Evolutionary conservation across 2,797 vertebrate species (phyloP), one percentile per base, ranked within the genome.

Genomic region (Discoglossus pictus): DNA sequence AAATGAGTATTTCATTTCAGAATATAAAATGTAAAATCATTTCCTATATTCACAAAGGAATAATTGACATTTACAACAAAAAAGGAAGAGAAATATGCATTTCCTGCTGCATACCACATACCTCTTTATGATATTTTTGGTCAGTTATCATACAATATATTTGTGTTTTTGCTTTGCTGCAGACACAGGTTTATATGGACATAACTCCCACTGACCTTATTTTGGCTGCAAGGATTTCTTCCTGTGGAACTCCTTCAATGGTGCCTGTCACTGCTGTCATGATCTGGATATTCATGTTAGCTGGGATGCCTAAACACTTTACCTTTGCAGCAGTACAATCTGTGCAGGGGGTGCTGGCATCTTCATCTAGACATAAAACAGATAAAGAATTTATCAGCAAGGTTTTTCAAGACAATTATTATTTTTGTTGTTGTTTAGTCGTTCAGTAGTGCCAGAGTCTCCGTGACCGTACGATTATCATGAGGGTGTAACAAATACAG

Each of bases 301-400:
- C 83, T 34, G 92, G 94, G 64, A 98, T 62, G 4, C 82, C 86
- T 25, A 17, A 44, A 75, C 97, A 99, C 56, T 78, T 52, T n/a
- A 89, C 84, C 1, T 46, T 73, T 1, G 51, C 60, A 13, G 31
- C 39, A 12, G 3, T 11, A n/a, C 68, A 71, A 15, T 52, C 61
- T 12, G 50, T 25, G 21, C 50, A 65, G 17, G 66, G 70, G 13
- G 55, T 11, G 16, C 56, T 44, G 13, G 46, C 36, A 11, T 38
- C 20, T 43, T 65, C 66, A 61, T 48, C 67, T 65, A 44, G 4
- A 16, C 5, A 10, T 5, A 47, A 46, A 54, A 54, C 4, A 39
- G 1, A 9, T 24, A 46, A 2, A 65, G 17, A 12, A 6, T 5
- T 2, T 25, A 50, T 27, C 27, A 15, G n/a, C 6, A 50, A 13